Evolutionary conservation across 2,113 vertebrate genomes (phyloP), one percentile per base, ranked within the genome.

Genomic region (Anolis carolinensis): DNA sequence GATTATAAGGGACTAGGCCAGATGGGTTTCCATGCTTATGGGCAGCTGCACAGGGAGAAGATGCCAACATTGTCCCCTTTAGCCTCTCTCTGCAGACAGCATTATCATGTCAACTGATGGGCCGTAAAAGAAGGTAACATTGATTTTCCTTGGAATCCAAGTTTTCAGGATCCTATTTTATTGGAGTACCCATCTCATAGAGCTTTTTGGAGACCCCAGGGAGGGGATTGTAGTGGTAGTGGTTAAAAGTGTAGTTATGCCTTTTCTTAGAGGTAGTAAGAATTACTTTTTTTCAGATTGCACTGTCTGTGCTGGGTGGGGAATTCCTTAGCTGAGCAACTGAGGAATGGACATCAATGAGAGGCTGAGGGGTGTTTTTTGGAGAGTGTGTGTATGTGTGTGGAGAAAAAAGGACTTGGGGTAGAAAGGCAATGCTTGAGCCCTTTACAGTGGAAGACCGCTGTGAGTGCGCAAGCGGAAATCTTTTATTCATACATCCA

Each of bases 401-500:
- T 8, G 67, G 10, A 21, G 25, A 21, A 27, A 62, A 79, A 80
- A 48, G 39, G n/a, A 36, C 10, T 34, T 34, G 32, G 44, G 59
- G 59, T 36, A 23, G 55, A 10, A 73, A 9, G 14, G 79, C 16
- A 75, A 48, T n/a, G 48, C 7, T 65, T 65, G 32, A 84, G 59
- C 55, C 36, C 59, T 48, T 23, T 52, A 65, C 72, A 86, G 23
- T 34, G 8, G 55, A 36, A 86, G 78, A 50, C 70, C 79, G 50
- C 7, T n/a, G 34, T 59, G 52, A 73, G 52, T 73, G 30, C 65
- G 1, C 34, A 34, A 85, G n/a, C 52, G 79, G 18, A n/a, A 30
- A 75, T 81, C 8, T 68, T 48, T 81, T 86, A 81, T 67, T 81
- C 79, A 81, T 86, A 81, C 39, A 75, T 81, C 79, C 79, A 36